Base-by-base conservation (phyloP, 1,140 invertebrate genomes). In the Sipha flava region DNA sequence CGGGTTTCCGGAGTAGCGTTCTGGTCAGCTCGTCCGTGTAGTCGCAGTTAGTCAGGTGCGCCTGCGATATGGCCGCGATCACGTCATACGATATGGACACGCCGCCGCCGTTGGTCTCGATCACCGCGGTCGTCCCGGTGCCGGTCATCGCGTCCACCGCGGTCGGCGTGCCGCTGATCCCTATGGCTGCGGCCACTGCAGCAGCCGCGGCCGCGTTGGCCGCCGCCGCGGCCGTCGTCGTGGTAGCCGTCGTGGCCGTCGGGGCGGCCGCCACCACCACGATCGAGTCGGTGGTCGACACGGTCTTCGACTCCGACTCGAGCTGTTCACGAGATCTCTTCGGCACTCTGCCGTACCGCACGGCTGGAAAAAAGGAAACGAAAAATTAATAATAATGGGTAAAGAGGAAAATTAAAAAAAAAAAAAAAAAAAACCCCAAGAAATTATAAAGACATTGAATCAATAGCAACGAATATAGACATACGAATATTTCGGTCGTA, bases 261-360 rank as follows among this genome's bases (percentile, higher is more conserved):
- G 47, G 70, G 7, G 40, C 73, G 10, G 34, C 23, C 23, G 75
- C 37, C 43, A 80, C 85, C 49, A 85, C 85, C 21, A 83, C 83
- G 82, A 66, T 82, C 34, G 82, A 83, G n/a, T 84, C 84, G 10
- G 83, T 83, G 7, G 83, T 81, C 34, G 86, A 85, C 21, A 85
- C 85, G 26, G 84, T 84, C 70, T 52, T 81, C 79, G 64, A 81
- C 80, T 87, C 87, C 81, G 87, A 86, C 26, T 88, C 90, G 82
- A 91, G 89, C 79, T 91, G 89, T 85, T 96, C 95, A 82, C 95
- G 89, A 23, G 94, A 93, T 83, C 95, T 89, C 86, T 98, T 98
- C 62, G 96, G 96, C 80, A 98, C 95, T 79, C 96, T 90, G 64
- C 96, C 96, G 88, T 98, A 98, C 83, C 96, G 88, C 62, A 98